Percentiles rank a stretch among this genome's conserved stretches.
Evolutionary conservation across 2,113 vertebrate genomes (phyloP).

Genomic region (Callocephalon fimbriatum): DNA sequence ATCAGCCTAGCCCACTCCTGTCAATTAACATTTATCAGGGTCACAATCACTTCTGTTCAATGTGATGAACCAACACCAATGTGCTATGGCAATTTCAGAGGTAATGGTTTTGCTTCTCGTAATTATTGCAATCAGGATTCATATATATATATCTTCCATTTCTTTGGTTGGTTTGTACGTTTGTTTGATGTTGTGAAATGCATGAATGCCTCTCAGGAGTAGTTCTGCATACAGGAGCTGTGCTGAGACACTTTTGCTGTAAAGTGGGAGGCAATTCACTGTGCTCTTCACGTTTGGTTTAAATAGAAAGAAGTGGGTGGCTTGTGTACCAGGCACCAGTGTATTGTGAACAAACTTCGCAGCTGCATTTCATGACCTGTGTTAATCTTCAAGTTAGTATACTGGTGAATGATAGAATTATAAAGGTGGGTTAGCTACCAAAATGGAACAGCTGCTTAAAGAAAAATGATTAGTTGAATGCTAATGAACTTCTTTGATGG

Average conservation of each 20-base stretch:
- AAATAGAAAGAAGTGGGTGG: slow-evolving; percentile 68
- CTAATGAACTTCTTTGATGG: background rate
- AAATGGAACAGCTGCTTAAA: background rate
- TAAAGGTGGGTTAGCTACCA: background rate
- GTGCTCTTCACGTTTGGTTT: slow-evolving; percentile 58
- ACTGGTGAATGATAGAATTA: background rate
- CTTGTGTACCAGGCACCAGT: slow-evolving; percentile 50
- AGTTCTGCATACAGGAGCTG: slow-evolving; percentile 36
- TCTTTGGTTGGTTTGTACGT: background rate
- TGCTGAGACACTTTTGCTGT: slow-evolving; percentile 34
- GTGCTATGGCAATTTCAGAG: background rate
- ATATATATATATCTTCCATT: background rate
- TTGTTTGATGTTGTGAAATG: background rate
- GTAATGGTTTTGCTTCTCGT: background rate
- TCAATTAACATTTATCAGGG: background rate
- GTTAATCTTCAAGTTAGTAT: background rate
- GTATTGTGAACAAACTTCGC: slow-evolving; percentile 53
- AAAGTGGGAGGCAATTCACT: slow-evolving; percentile 70
- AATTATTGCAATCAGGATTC: background rate
- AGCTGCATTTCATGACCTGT: slow-evolving; percentile 50
- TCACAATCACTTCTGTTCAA: background rate
- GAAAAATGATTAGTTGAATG: background rate
- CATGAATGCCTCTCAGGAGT: background rate
- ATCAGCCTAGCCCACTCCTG: background rate
- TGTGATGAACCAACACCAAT: background rate